Evolutionary conservation across 2,888 invertebrate genomes (phyloP), one percentile per base, ranked within the genome.

Genomic region (Sesia apiformis): DNA sequence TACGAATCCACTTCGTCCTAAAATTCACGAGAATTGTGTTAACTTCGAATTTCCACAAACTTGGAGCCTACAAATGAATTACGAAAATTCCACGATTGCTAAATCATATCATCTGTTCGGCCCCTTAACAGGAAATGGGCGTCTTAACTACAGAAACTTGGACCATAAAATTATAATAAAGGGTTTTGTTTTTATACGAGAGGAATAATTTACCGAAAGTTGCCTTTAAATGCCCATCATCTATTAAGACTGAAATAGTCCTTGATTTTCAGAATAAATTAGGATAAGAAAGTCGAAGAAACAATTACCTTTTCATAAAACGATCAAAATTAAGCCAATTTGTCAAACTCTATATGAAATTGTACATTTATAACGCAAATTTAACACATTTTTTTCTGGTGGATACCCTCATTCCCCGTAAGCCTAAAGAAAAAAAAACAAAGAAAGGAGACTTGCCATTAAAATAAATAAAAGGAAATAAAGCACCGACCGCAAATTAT

Each of bases 391-490:
- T 77, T 76, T 77, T 73, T 66, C 68, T 68, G 63, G 65, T 60
- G 66, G 73, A 63, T 74, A 69, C 72, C 72, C 76, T 76, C 76
- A 76, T 78, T 79, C 76, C 75, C 74, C 70, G 63, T 75, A 74
- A 78, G 74, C 74, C 74, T 71, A 68, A 78, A 75, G 76, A 77
- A 79, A 79, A 82, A 82, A 84, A 49, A 52, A 78, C 83, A 83
- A 84, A 79, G 77, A 78, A 85, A 81, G 73, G 81, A 76, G 81
- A 81, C 85, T 84, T 80, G 77, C 86, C 86, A 87, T 89, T 88
- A 86, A 88, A 88, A 89, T 84, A 89, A 88, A 88, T 88, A 88
- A 85, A 86, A 84, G 84, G 84, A 87, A 87, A 88, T 86, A 85
- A 86, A 84, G 81, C 79, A 80, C 76, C 80, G 74, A 77, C 86